Percentiles rank a stretch among this genome's conserved stretches.
Evolutionary conservation across 2,113 vertebrate species (phyloP).

Genomic region (Ictalurus furcatus): DNA sequence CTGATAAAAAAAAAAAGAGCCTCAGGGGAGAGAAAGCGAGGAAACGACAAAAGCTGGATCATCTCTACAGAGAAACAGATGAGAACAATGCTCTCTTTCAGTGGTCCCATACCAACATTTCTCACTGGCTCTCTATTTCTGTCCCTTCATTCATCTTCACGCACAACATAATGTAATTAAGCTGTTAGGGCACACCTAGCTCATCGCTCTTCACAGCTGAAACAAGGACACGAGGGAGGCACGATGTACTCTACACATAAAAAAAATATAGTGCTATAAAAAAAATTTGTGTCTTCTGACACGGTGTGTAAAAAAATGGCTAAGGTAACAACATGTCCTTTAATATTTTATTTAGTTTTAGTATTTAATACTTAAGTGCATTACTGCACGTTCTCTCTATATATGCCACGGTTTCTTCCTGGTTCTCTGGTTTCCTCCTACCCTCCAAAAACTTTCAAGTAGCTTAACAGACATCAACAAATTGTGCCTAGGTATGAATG

Average conservation of each 20-base stretch:
- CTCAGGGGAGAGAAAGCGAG: not conserved
- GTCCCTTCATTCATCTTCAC: not conserved
- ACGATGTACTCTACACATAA: not conserved
- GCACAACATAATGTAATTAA: not conserved
- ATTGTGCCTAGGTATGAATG: not conserved
- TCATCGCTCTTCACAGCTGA: not conserved
- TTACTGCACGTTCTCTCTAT: not conserved
- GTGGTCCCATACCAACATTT: not conserved
- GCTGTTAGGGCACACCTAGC: not conserved
- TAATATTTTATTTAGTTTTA: no score
- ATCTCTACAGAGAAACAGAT: not conserved
- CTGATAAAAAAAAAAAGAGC: not conserved
- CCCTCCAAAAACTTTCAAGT: not conserved
- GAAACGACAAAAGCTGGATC: not conserved
- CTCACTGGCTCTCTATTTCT: not conserved
- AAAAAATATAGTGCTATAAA: not conserved
- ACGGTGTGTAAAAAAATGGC: not conserved
- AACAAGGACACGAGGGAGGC: not conserved
- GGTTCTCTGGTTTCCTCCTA: not conserved
- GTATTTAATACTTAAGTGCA: not conserved
- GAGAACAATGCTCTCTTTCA: not conserved
- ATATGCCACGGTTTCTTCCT: not conserved
- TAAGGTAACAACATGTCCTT: not conserved
- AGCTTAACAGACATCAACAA: no score
- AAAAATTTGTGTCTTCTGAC: not conserved